Conservation (phyloP, 2,113 vertebrate genomes). For the Dascyllus trimaculatus region DNA sequence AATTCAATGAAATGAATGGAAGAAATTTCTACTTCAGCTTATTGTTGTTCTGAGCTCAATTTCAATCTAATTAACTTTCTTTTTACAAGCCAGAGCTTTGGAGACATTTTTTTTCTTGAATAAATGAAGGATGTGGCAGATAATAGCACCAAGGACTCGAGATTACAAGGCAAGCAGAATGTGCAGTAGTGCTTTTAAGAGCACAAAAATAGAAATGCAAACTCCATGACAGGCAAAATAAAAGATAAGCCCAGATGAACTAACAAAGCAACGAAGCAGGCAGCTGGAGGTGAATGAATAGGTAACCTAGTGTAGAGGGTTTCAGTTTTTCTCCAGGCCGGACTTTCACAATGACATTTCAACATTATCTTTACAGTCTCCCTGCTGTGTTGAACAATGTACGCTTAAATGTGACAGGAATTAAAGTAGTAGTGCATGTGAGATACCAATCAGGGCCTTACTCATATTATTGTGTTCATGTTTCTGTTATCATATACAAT, state of each 20-base stretch:
- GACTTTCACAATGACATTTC: slow-evolving; percentile 15
- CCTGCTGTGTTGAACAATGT: neutral
- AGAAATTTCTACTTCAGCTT: neutral
- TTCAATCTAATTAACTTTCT: slow-evolving; percentile 13
- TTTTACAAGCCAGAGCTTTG: neutral
- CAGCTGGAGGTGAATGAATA: neutral
- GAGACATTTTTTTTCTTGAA: neutral
- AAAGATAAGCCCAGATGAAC: neutral
- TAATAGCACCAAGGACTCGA: neutral
- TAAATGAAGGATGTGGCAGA: neutral
- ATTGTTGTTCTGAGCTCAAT: neutral
- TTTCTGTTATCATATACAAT: slow-evolving; percentile 12
- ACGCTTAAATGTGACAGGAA: slow-evolving; percentile 11
- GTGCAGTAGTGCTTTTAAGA: neutral
- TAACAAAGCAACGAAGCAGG: neutral
- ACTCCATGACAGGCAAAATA: neutral
- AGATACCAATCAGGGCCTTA: slow-evolving; percentile 13
- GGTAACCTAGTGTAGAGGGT: neutral
- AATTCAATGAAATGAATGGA: slow-evolving; percentile 2
- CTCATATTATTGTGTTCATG: neutral
- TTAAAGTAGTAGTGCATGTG: neutral
- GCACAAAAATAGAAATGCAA: neutral
- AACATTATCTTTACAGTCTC: slow-evolving; percentile 5
- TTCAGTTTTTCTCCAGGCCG: neutral
- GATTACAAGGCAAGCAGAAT: neutral